Percentiles rank a stretch among this genome's conserved stretches.
These are phyloP conservation scores for Anthophora plumipes DNA, from an alignment of 2,888 invertebrate genomes.

Conservation along the genomic window DNA sequence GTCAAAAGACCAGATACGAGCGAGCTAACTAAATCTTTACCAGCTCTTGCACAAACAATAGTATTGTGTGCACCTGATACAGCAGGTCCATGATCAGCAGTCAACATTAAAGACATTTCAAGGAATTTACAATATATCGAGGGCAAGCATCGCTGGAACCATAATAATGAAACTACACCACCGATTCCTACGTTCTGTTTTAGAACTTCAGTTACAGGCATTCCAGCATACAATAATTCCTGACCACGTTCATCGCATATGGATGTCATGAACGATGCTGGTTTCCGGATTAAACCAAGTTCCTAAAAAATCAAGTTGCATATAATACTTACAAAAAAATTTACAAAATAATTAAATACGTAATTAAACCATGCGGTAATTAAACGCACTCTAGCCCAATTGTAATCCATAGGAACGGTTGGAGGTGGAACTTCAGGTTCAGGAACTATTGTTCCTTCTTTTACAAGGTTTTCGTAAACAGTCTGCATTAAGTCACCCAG, in stretches of 20 bases:
- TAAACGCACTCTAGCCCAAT: conserved; percentile 93
- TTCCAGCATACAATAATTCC: conserved; percentile 98
- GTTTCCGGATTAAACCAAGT: conserved; percentile 98
- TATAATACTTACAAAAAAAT: background rate
- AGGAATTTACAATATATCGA: conserved; percentile 98
- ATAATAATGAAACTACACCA: conserved; percentile 97
- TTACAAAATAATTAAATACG: background rate
- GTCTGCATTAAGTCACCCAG: conserved; percentile 92
- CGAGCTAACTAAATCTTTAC: conserved; percentile 98
- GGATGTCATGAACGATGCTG: conserved; percentile 99
- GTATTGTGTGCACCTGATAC: conserved; percentile 99
- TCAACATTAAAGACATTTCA: conserved; percentile 99
- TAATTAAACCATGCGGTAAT: background rate
- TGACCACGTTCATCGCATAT: conserved; percentile 99
- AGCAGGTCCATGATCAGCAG: conserved; percentile 99
- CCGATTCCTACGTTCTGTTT: conserved; percentile 98
- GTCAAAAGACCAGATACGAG: conserved; percentile 98
- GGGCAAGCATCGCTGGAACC: conserved; percentile 99
- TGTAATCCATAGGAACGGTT: conserved; percentile 99
- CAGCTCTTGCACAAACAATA: conserved; percentile 98
- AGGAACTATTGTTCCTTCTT: conserved; percentile 93
- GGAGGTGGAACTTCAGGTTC: conserved; percentile 98
- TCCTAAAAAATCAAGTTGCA: conserved; percentile 87
- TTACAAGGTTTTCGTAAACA: conserved; percentile 92
- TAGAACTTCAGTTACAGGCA: conserved; percentile 94